phyloP scores from a whole-genome alignment of 92 coral and sea anemone genomes.

The Paramuricea clavata region DNA sequence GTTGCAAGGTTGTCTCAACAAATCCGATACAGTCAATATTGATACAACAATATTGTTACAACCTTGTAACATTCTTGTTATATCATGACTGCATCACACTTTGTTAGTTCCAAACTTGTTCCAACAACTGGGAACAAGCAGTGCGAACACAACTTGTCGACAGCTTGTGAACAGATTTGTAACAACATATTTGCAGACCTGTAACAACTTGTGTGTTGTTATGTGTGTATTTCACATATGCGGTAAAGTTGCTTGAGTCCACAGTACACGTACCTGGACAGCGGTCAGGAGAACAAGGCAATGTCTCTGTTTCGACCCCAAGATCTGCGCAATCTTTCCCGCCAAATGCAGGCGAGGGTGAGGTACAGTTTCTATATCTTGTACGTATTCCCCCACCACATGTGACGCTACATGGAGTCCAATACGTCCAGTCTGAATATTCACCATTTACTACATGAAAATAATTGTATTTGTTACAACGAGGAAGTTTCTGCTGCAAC shows the following conservation, averaged over 20 bases:
- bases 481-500: too few species aligned
- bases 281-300: slow-evolving; percentile 77
- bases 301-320: slow-evolving; percentile 78
- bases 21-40: too few species aligned
- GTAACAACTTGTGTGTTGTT: too few species aligned
- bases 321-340: slow-evolving; percentile 90
- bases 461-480: background rate
- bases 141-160: too few species aligned
- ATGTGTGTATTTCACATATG: background rate
- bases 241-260: background rate
- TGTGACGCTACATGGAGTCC: slow-evolving; percentile 85
- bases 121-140: too few species aligned
- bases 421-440: slow-evolving; percentile 90
- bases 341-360: slow-evolving; percentile 88
- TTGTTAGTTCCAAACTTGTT: too few species aligned
- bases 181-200: too few species aligned
- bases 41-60: too few species aligned
- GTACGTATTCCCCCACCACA: slow-evolving; percentile 95
- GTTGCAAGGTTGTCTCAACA: too few species aligned
- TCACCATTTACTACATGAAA: slow-evolving; percentile 79
- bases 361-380: slow-evolving; percentile 82
- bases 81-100: too few species aligned
- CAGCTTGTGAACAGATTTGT: too few species aligned
- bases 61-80: too few species aligned
- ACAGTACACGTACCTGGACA: slow-evolving; percentile 81